Conservation (phyloP, 2,797 vertebrate species). For the Xenentodon cancila region DNA sequence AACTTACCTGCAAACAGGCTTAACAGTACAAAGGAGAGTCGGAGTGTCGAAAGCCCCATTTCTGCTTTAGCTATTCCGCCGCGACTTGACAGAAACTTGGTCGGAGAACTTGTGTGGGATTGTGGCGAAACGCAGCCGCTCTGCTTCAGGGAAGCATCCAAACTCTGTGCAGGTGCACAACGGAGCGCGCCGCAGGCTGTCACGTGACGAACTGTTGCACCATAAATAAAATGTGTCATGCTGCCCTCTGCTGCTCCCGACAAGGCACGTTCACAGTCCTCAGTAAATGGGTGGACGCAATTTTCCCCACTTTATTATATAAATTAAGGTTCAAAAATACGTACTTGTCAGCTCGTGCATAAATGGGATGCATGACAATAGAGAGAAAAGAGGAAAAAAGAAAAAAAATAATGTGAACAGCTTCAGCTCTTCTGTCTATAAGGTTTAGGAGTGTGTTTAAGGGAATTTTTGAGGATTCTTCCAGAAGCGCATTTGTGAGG, state of each 20-base stretch:
- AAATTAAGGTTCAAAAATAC: no score
- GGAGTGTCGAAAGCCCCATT: slow-evolving; percentile 61
- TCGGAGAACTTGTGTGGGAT: slow-evolving; percentile 49
- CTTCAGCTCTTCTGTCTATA: no score
- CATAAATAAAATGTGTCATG: accelerated
- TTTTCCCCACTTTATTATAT: no score
- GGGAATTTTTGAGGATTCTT: no score
- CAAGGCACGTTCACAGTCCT: no score
- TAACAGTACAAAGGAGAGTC: slow-evolving; percentile 50
- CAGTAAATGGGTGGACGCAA: no score
- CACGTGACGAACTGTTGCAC: slow-evolving; percentile 70
- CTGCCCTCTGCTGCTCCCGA: slow-evolving; percentile 64
- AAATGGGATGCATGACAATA: no score
- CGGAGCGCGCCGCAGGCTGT: slow-evolving; percentile 64
- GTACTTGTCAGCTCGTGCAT: no score
- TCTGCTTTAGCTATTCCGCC: slow-evolving; percentile 45
- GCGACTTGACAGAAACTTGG: slow-evolving; percentile 58
- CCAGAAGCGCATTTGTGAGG: no score
- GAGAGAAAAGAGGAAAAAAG: no score
- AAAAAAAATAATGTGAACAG: no score
- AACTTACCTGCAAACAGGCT: slow-evolving; percentile 76
- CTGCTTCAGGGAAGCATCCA: slow-evolving; percentile 66
- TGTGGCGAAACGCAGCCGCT: slow-evolving; percentile 27
- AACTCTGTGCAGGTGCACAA: slow-evolving; percentile 82
- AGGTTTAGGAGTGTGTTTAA: no score